A percentile compares a stretch with the other conserved stretches of the same genome.
Evolutionary conservation across 1,140 invertebrate species (phyloP).

Genomic region (Musca domestica): DNA sequence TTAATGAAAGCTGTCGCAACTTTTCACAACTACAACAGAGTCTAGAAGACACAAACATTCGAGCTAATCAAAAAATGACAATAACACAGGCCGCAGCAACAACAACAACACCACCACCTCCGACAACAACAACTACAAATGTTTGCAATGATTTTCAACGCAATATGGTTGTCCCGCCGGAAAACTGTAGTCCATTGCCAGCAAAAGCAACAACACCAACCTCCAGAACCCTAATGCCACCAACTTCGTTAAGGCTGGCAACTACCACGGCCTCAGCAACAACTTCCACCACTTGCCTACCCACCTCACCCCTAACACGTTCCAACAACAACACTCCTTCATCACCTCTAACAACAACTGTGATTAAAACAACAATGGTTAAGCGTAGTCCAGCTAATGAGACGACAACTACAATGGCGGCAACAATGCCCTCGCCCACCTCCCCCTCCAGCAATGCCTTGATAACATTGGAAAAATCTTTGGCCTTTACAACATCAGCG

Average conservation of each 20-base stretch:
- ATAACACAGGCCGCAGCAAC: background rate
- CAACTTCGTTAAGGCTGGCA: conserved; percentile 17
- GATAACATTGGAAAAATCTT: conserved; percentile 20
- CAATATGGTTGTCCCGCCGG: background rate
- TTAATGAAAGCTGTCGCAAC: conserved; percentile 11
- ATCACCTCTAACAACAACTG: conserved; percentile 52
- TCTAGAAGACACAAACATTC: background rate
- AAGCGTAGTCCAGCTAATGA: conserved; percentile 52
- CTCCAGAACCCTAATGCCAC: background rate
- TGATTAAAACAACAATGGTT: conserved; percentile 54
- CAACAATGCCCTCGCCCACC: conserved; percentile 34
- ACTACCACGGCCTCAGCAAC: conserved; percentile 27
- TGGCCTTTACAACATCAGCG: conserved; percentile 25
- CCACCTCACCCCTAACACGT: conserved; percentile 35
- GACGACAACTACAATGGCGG: conserved; percentile 33
- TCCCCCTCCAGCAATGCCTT: conserved; percentile 31
- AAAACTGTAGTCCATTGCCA: background rate
- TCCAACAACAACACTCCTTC: conserved; percentile 31
- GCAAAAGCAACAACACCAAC: background rate
- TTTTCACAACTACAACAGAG: conserved; percentile 6
- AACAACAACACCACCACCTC: background rate
- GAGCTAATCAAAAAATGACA: background rate
- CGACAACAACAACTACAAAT: conserved; percentile 25
- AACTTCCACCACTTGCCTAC: conserved; percentile 45
- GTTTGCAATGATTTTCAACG: background rate